These are phyloP conservation scores for Chaetorhynchus papuensis DNA, from an alignment of 2,113 vertebrate species.

Conservation along the genomic window DNA sequence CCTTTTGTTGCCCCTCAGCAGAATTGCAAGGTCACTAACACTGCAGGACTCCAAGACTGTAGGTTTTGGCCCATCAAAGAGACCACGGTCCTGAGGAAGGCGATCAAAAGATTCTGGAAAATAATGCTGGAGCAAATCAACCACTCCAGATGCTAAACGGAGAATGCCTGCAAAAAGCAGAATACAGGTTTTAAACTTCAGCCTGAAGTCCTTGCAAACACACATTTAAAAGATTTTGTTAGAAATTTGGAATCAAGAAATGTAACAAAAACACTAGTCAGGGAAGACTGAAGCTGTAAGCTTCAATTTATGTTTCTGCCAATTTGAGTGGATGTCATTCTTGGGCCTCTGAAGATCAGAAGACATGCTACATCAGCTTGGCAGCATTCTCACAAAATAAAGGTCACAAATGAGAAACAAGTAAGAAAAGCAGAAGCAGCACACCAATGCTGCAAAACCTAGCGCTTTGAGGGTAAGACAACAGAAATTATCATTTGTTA, in stretches of 20 bases:
- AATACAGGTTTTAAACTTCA: not conserved
- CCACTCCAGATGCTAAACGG: conserved; percentile 76
- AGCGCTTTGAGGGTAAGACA: not conserved
- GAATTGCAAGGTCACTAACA: conserved; percentile 79
- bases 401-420: not conserved
- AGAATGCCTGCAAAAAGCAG: conserved; percentile 71
- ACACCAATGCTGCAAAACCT: not conserved
- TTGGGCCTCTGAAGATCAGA: not conserved
- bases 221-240: not conserved
- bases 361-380: not conserved
- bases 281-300: not conserved
- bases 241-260: not conserved
- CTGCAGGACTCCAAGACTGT: conserved; percentile 78
- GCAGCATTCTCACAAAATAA: not conserved
- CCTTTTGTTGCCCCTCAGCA: conserved; percentile 82
- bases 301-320: not conserved
- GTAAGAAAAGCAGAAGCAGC: not conserved
- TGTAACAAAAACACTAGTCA: not conserved
- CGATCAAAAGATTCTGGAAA: conserved; percentile 84
- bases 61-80: conserved; percentile 80
- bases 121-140: conserved; percentile 79
- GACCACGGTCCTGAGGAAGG: conserved; percentile 76
- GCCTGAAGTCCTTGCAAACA: not conserved
- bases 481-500: not conserved
- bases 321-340: not conserved